Evolutionary conservation across 1,140 invertebrate species (phyloP).

Genomic region (Ctenoplectra terminalis): DNA sequence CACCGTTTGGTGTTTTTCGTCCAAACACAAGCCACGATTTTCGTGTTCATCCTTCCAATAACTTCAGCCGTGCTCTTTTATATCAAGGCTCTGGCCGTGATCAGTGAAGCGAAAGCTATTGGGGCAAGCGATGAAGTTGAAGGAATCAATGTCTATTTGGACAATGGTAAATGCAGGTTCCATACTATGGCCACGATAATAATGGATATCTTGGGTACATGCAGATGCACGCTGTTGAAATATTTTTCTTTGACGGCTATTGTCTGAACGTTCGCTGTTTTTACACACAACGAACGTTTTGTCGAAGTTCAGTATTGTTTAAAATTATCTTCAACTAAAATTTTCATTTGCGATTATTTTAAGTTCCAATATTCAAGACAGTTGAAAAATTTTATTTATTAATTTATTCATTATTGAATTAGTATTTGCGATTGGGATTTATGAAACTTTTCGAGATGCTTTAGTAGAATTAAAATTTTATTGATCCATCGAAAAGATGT

Average conservation of each 20-base stretch:
- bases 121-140: slow-evolving; percentile 60
- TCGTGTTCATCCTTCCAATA: slow-evolving; percentile 42
- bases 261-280: background rate
- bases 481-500: no score
- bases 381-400: no score
- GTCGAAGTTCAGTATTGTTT: no score
- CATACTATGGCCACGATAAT: background rate
- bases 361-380: no score
- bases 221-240: background rate
- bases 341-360: no score
- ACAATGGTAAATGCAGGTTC: slow-evolving; percentile 50
- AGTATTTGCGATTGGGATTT: no score
- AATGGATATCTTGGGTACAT: background rate
- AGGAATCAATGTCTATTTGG: slow-evolving; percentile 66
- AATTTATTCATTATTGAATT: no score
- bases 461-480: no score
- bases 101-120: slow-evolving; percentile 55
- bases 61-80: slow-evolving; percentile 39
- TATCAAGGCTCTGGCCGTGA: slow-evolving; percentile 27
- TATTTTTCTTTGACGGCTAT: background rate
- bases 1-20: slow-evolving; percentile 8
- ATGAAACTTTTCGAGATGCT: no score
- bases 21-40: slow-evolving; percentile 26
- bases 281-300: no score
- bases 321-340: no score